Percentiles rank a stretch among this genome's conserved stretches.
These are phyloP conservation scores for Gnathochromis pfefferi DNA, from an alignment of 2,113 vertebrate species.

Conservation along the genomic window DNA sequence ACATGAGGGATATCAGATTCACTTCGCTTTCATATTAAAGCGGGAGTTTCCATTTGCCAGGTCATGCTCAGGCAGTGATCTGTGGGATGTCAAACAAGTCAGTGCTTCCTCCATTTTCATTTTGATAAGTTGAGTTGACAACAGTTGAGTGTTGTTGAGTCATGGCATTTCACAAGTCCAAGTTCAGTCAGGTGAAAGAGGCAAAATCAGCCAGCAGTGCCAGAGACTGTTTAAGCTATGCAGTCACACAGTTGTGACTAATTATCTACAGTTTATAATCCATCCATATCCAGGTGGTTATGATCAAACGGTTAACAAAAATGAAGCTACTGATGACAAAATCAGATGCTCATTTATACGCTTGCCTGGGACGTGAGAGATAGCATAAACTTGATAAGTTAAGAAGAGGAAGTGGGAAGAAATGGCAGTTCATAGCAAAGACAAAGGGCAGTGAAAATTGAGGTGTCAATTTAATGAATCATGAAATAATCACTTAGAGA, in stretches of 20 bases:
- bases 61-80: neutral
- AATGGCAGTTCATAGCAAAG: conserved; percentile 7
- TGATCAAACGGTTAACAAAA: neutral
- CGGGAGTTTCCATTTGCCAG: neutral
- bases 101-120: neutral
- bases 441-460: neutral
- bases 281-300: neutral
- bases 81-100: neutral
- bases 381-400: neutral
- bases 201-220: neutral
- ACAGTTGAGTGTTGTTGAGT: neutral
- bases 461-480: conserved; percentile 22
- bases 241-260: neutral
- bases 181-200: neutral
- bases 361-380: neutral
- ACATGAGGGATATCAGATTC: neutral
- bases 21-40: neutral
- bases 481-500: conserved; percentile 21
- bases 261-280: neutral
- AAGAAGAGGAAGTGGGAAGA: neutral
- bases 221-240: neutral
- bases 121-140: neutral
- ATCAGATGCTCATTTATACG: conserved; percentile 8
- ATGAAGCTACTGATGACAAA: conserved; percentile 2
- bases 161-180: neutral